Conservation (phyloP, 2,888 invertebrate species). For the Lithophane leautieri region DNA sequence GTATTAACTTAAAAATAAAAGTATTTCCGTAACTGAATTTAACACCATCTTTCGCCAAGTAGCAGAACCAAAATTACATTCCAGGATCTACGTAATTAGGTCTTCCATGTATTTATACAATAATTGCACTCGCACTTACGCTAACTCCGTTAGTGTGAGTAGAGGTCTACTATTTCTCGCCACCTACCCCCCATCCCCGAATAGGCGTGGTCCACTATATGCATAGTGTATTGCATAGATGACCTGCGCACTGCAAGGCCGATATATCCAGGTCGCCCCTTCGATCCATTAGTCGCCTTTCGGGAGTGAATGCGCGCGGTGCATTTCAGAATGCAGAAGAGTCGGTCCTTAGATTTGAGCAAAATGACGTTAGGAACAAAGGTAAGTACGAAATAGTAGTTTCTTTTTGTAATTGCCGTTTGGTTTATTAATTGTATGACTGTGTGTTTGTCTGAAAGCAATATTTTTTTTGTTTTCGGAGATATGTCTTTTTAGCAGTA, state of each 20-base stretch:
- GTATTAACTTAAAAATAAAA: too few relatives aligned
- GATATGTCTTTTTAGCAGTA: too few relatives aligned
- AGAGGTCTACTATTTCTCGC: slow-evolving; percentile 2
- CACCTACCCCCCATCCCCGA: neutral
- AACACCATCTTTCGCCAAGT: too few relatives aligned
- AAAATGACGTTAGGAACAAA: slow-evolving; percentile 22
- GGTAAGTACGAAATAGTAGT: neutral
- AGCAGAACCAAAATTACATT: too few relatives aligned
- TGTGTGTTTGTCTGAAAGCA: neutral
- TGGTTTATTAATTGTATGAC: neutral
- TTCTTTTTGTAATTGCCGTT: too few relatives aligned
- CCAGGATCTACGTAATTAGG: neutral
- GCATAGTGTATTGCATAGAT: slow-evolving; percentile 25
- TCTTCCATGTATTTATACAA: too few relatives aligned
- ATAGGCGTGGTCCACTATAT: slow-evolving; percentile 31
- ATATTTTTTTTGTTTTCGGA: neutral
- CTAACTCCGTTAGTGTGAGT: neutral
- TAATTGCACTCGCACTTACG: neutral
- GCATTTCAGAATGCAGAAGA: slow-evolving; percentile 25
- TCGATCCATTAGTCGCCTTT: slow-evolving; percentile 3
- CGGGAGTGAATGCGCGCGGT: slow-evolving; percentile 3
- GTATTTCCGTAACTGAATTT: too few relatives aligned
- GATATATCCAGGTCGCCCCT: too few relatives aligned
- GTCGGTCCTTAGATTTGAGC: slow-evolving; percentile 4
- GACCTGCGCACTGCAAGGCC: slow-evolving; percentile 10